Base-by-base conservation (phyloP, 2,113 vertebrate genomes). In the Romanogobio albipinnatus region DNA sequence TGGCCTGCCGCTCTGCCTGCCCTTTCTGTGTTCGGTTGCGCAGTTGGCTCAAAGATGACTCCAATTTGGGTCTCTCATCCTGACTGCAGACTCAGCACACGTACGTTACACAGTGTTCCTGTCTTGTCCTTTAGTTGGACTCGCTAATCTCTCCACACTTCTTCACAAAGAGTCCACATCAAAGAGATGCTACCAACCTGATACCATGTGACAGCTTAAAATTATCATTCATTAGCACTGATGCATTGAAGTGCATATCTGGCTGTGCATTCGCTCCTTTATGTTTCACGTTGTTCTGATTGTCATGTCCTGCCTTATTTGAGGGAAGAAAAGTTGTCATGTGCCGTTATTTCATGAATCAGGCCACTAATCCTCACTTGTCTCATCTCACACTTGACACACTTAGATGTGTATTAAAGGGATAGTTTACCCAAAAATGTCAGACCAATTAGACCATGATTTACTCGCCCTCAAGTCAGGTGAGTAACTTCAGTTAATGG, bases 21-120 rank as follows among this genome's bases (percentile, higher is more conserved):
- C 86, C 85, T 89, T 88, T 92, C 87, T 87, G 90, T 49, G 2
- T 85, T 90, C 76, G 81, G 84, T 88, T 87, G 82, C 86, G 87
- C 36, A 84, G 71, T 91, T 91, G 89, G 89, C 89, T 90, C 88
- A 81, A 86, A 81, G 85, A 89, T 92, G 89, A 93, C 90, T 91
- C 90, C 90, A 90, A 89, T 91, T 92, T 91, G 87, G 64, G 83
- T 84, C 83, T 86, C 43, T 83, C 45, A 39, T 70, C 47, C 49
- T 71, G 80, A 82, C 87, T 86, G 73, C 76, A 81, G 36, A 70
- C 81, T 82, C 59, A 74, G 61, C 71, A 71, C 58, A 82, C 26
- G 59, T 68, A 75, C 33, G 11, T 76, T 75, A 76, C 85, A 82
- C 59, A 36, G 62, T 82, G 79, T 86, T 81, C 66, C 78, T 71